phyloP scores from a whole-genome alignment of 1,140 invertebrate species.

The Sinonovacula constricta region DNA sequence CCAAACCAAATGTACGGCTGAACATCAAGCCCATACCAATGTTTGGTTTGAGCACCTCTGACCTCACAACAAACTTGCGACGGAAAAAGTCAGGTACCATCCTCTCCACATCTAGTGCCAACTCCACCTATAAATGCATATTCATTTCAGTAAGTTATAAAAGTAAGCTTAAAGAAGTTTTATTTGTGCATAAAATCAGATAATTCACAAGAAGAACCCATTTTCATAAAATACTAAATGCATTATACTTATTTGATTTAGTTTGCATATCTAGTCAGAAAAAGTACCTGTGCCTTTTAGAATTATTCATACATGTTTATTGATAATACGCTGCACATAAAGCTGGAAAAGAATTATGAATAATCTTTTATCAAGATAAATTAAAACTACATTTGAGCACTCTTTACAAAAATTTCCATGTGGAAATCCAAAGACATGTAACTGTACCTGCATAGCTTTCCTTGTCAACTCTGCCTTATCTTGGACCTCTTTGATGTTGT shows the following conservation, averaged over 20 bases:
- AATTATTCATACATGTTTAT: not conserved
- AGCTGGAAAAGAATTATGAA: not conserved
- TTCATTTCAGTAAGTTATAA: not conserved
- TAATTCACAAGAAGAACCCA: not conserved
- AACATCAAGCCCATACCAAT: constrained; percentile 50
- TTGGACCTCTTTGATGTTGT: constrained; percentile 79
- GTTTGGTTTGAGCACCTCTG: constrained; percentile 77
- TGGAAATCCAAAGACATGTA: not conserved
- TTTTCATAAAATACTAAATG: not conserved
- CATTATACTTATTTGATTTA: not conserved
- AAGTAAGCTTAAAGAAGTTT: not conserved
- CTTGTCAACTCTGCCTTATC: constrained; percentile 80
- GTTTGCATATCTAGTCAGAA: constrained; percentile 13
- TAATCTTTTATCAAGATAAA: too few relatives aligned
- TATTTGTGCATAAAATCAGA: not conserved
- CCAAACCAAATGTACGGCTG: constrained; percentile 59
- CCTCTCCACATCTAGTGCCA: constrained; percentile 79
- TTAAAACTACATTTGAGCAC: too few relatives aligned
- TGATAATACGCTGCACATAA: not conserved
- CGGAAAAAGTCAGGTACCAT: constrained; percentile 77
- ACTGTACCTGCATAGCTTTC: constrained; percentile 81
- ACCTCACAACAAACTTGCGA: constrained; percentile 70
- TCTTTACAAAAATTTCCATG: not conserved
- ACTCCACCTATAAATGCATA: constrained; percentile 70
- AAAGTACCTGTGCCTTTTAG: not conserved